Evolutionary conservation across 64 coral and sea anemone genomes (phyloP).

Genomic region (Montipora capricornis): DNA sequence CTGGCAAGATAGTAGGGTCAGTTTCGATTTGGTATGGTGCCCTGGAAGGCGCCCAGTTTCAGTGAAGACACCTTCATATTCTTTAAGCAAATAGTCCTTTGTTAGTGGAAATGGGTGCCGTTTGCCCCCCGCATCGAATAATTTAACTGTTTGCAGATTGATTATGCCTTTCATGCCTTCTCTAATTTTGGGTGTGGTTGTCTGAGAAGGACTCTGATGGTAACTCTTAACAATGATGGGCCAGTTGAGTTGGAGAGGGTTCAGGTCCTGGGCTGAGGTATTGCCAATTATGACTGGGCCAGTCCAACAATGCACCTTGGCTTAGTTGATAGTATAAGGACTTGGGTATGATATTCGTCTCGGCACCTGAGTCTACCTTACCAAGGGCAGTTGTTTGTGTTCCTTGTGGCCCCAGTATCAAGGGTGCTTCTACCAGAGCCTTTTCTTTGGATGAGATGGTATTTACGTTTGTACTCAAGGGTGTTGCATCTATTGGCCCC

Average conservation of each 20-base stretch:
- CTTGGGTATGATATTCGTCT: slow-evolving; percentile 10
- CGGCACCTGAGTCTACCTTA: slow-evolving; percentile 51
- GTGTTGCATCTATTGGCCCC: too few species aligned
- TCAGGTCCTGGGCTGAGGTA: slow-evolving; percentile 31
- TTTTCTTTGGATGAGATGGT: slow-evolving; percentile 44
- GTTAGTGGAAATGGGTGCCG: slow-evolving; percentile 58
- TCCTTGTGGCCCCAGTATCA: slow-evolving; percentile 23
- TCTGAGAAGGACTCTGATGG: not conserved
- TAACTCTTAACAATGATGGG: not conserved
- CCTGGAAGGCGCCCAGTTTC: slow-evolving; percentile 55
- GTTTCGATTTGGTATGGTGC: slow-evolving; percentile 64
- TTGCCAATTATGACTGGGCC: slow-evolving; percentile 45
- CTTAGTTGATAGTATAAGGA: slow-evolving; percentile 35
- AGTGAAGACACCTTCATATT: slow-evolving; percentile 58
- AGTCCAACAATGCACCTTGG: not conserved
- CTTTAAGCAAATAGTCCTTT: slow-evolving; percentile 59
- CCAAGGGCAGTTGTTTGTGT: slow-evolving; percentile 46
- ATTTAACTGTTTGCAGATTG: slow-evolving; percentile 15
- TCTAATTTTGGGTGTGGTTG: not conserved
- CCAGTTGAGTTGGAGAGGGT: slow-evolving; percentile 32
- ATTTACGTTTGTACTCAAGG: slow-evolving; percentile 24
- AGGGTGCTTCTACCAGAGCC: slow-evolving; percentile 33
- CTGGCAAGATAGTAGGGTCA: slow-evolving; percentile 26
- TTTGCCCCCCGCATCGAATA: slow-evolving; percentile 30
- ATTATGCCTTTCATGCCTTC: not conserved